These are phyloP conservation scores for Casuarius casuarius DNA, from an alignment of 2,113 vertebrate genomes.

Conservation along the genomic window DNA sequence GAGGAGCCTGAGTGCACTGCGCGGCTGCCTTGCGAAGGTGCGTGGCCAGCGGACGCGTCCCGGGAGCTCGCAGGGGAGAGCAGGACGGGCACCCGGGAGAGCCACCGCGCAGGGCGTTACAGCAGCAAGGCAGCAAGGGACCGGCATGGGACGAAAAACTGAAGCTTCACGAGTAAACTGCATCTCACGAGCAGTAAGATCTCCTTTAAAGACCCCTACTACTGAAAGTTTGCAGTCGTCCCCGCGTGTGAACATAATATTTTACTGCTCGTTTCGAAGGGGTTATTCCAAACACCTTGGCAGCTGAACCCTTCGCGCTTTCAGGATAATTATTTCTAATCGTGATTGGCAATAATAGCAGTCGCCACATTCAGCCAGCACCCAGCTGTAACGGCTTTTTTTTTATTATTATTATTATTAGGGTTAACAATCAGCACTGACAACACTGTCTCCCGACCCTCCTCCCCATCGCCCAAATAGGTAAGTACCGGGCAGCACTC, in stretches of 20 bases:
- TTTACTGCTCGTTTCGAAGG: slow-evolving; percentile 16
- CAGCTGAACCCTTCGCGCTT: slow-evolving; percentile 46
- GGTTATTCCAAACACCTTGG: slow-evolving; percentile 63
- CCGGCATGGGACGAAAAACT: background rate
- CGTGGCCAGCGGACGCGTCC: background rate
- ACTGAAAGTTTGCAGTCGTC: background rate
- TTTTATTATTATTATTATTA: slow-evolving; percentile 32
- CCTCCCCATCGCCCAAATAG: background rate
- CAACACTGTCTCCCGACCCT: slow-evolving; percentile 17
- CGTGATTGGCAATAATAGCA: slow-evolving; percentile 61
- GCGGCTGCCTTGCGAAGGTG: background rate
- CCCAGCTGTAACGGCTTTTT: slow-evolving; percentile 55
- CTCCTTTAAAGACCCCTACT: background rate
- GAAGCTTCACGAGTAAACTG: fast-evolving
- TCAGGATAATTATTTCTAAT: slow-evolving; percentile 58
- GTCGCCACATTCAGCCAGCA: slow-evolving; percentile 57
- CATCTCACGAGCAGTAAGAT: background rate
- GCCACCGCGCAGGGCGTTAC: fast-evolving
- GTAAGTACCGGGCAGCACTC: background rate
- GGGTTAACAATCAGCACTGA: slow-evolving; percentile 50
- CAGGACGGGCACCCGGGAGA: background rate
- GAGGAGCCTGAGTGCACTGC: background rate
- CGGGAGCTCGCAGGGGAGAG: background rate
- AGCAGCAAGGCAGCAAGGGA: no score
- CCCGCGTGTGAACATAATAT: background rate